Conservation (phyloP, 1,140 invertebrate species). For the Saccostrea echinata region DNA sequence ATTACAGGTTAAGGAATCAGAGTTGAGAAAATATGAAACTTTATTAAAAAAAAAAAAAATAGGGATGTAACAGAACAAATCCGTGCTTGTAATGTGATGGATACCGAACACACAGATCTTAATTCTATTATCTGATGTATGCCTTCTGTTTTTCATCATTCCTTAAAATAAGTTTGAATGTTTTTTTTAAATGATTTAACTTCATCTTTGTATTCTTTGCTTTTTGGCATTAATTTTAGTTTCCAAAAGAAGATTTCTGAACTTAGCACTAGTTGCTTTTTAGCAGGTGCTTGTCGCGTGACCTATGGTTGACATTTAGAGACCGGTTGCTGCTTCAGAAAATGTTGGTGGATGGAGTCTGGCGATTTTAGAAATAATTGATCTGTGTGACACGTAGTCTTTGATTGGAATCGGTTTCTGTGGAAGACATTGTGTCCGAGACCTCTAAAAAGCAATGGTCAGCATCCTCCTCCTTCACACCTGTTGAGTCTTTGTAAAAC, state of each 20-base stretch:
- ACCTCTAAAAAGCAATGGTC: not conserved
- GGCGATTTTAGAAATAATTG: slow-evolving; percentile 22
- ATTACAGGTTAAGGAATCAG: too few relatives aligned
- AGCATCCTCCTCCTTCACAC: not conserved
- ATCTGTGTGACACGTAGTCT: slow-evolving; percentile 6
- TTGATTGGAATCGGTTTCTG: slow-evolving; percentile 1
- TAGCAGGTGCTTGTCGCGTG: not conserved
- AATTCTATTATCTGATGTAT: too few relatives aligned
- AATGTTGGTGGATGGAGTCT: not conserved
- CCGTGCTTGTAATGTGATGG: too few relatives aligned
- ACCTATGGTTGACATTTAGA: not conserved
- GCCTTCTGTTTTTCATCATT: too few relatives aligned
- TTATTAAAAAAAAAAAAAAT: too few relatives aligned
- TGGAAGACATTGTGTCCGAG: not conserved
- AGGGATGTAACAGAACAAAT: too few relatives aligned
- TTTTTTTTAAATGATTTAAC: too few relatives aligned
- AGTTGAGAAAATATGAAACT: too few relatives aligned
- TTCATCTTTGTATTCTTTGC: not conserved
- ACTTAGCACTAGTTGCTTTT: slow-evolving; percentile 15
- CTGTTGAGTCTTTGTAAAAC: slow-evolving; percentile 13
- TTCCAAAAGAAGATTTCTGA: not conserved
- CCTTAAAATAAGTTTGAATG: too few relatives aligned
- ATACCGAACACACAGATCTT: too few relatives aligned
- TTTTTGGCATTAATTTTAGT: not conserved
- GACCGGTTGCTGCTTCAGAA: slow-evolving; percentile 11